phyloP scores from a whole-genome alignment of 2,888 invertebrate genomes.

The Ormyrus rosae region DNA sequence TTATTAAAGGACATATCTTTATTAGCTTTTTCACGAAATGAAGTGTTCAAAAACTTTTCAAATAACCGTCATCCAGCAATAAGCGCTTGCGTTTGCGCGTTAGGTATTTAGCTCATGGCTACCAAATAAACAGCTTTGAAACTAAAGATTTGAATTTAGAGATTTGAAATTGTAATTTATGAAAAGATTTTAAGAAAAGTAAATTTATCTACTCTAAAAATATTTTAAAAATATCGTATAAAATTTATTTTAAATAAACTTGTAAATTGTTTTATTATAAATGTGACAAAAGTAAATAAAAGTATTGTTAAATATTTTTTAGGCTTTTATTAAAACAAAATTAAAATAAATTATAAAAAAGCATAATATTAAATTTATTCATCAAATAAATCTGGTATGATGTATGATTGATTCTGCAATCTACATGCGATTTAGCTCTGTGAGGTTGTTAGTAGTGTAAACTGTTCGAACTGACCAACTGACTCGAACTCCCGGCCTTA shows the following conservation, averaged over 20 bases:
- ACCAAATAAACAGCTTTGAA: slow-evolving; percentile 39
- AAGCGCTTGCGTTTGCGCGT: background rate
- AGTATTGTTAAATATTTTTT: background rate
- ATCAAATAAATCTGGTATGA: no score
- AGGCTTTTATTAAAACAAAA: background rate
- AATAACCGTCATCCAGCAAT: slow-evolving; percentile 22
- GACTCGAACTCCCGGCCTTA: no score
- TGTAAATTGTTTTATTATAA: background rate
- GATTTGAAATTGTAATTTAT: background rate
- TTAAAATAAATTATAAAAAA: background rate
- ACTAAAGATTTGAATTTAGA: background rate
- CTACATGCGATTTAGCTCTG: background rate
- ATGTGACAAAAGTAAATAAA: background rate
- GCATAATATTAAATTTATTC: no score
- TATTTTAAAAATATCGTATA: background rate
- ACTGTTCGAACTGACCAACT: slow-evolving; percentile 18
- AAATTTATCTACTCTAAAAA: background rate
- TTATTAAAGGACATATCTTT: no score
- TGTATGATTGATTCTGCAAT: background rate
- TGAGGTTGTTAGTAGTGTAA: no score
- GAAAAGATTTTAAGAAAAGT: no score
- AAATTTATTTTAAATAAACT: background rate
- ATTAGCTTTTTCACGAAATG: no score
- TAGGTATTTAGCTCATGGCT: slow-evolving; percentile 1
- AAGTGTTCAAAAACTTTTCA: slow-evolving; percentile 22